These are phyloP conservation scores for Agraylea sexmaculata DNA, from an alignment of 1,140 invertebrate genomes.

Conservation along the genomic window DNA sequence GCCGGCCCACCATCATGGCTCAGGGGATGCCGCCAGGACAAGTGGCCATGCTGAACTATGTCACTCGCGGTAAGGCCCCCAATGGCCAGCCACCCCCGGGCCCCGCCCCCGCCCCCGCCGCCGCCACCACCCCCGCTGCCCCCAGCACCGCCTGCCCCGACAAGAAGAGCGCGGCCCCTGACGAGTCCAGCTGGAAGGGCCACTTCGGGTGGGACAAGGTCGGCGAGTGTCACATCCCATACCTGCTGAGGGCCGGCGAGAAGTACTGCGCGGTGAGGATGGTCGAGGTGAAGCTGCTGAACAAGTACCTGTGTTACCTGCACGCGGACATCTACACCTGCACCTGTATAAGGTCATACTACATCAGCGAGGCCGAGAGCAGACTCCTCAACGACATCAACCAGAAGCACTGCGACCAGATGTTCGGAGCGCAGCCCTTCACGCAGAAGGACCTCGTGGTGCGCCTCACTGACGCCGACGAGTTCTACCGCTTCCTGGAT, in stretches of 20 bases:
- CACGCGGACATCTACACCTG: conserved; percentile 76
- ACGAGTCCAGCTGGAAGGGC: conserved; percentile 71
- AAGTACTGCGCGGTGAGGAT: conserved; percentile 86
- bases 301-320: conserved; percentile 70
- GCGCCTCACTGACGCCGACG: conserved; percentile 68
- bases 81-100: conserved; percentile 44
- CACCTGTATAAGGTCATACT: conserved; percentile 85
- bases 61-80: conserved; percentile 32
- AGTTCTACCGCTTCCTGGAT: conserved; percentile 84
- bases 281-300: conserved; percentile 77
- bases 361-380: conserved; percentile 82
- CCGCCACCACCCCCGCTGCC: conserved; percentile 28
- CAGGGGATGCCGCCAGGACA: conserved; percentile 29
- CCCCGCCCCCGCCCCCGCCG: conserved; percentile 32
- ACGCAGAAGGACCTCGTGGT: conserved; percentile 84
- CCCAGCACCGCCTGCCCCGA: conserved; percentile 26
- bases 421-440: conserved; percentile 83
- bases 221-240: conserved; percentile 76
- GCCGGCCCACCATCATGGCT: conserved; percentile 28
- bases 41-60: conserved; percentile 23
- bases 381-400: conserved; percentile 90
- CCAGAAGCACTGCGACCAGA: conserved; percentile 77
- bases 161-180: conserved; percentile 44
- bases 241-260: conserved; percentile 69
- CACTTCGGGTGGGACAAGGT: conserved; percentile 83